Evolutionary conservation across 2,113 vertebrate species (phyloP), one percentile per base, ranked within the genome.

Genomic region (Hippotragus niger): DNA sequence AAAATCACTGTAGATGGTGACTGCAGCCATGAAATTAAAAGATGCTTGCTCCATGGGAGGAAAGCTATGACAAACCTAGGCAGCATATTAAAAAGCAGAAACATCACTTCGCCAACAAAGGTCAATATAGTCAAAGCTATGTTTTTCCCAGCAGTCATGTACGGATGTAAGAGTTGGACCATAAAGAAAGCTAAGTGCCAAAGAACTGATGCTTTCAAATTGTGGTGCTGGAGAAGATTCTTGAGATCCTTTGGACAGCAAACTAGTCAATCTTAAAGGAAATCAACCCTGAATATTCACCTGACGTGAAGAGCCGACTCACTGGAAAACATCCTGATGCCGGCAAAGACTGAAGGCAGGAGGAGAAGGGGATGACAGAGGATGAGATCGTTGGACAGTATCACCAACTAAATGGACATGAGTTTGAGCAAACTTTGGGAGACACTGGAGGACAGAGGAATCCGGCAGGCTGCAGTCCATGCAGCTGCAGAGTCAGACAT

Each of bases 291-390:
- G 17, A 12, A 11, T 36, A 36, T 71, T 36, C n/a, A 71, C 47
- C 12, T 50, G 64, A 67, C 0, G 8, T 17, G 9, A 36, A 71
- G 64, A 36, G 17, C 64, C 0, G 2, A 36, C 17, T 71, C n/a
- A 71, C 19, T 12, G n/a, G 64, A 36, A 71, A 71, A 71, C n/a
- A 71, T 4, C 8, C 9, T 71, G 64, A 11, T 71, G 64, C 64
- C 21, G 64, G 64, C 64, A 36, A 71, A 36, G 9, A 71, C 3
- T 21, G n/a, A 71, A 21, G 64, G n/a, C 64, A 71, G n/a, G n/a
- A 36, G 8, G 33, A 23, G n/a, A 36, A 71, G n/a, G 64, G 64
- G 64, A 71, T 5, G n/a, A 71, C 4, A 36, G 64, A 71, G 33
- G n/a, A 36, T 71, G n/a, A 71, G n/a, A 71, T 36, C 0, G 4